Evolutionary conservation across 2,888 invertebrate species (phyloP).

Genomic region (Phaonia tiefii): DNA sequence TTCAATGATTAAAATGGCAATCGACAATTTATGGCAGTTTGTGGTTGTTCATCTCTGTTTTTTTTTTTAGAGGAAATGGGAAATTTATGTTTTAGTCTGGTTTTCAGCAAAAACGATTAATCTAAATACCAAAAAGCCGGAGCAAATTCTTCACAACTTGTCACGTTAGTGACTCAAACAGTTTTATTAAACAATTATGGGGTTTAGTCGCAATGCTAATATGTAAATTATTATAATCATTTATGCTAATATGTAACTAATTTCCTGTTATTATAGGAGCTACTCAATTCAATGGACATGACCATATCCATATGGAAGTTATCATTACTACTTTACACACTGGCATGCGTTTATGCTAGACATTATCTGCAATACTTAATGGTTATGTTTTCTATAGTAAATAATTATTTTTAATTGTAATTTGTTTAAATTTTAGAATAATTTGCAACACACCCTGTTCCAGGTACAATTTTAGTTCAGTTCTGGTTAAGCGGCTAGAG

Average conservation of each 20-base stretch:
- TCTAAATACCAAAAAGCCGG: too few species aligned
- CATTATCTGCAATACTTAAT: background rate
- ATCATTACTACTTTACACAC: constrained; percentile 2
- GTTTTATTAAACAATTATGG: too few species aligned
- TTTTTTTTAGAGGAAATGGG: too few species aligned
- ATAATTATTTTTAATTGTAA: constrained; percentile 57
- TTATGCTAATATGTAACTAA: constrained; percentile 18
- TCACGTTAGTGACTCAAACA: too few species aligned
- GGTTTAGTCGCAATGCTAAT: background rate
- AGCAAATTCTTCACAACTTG: too few species aligned
- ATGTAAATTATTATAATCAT: constrained; percentile 55
- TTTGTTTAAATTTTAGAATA: constrained; percentile 65
- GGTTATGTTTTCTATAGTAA: constrained; percentile 5
- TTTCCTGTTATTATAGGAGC: constrained; percentile 45
- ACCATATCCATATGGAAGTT: background rate
- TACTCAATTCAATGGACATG: background rate
- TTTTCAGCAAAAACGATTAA: too few species aligned
- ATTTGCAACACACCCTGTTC: constrained; percentile 49
- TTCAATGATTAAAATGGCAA: too few species aligned
- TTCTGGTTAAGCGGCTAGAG: too few species aligned
- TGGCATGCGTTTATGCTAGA: background rate
- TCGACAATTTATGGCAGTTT: too few species aligned
- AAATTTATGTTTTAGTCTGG: too few species aligned
- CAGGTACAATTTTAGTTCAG: background rate
- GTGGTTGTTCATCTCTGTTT: too few species aligned